These are phyloP conservation scores for Epinotia ramella DNA, from an alignment of 2,888 invertebrate species.

Conservation along the genomic window DNA sequence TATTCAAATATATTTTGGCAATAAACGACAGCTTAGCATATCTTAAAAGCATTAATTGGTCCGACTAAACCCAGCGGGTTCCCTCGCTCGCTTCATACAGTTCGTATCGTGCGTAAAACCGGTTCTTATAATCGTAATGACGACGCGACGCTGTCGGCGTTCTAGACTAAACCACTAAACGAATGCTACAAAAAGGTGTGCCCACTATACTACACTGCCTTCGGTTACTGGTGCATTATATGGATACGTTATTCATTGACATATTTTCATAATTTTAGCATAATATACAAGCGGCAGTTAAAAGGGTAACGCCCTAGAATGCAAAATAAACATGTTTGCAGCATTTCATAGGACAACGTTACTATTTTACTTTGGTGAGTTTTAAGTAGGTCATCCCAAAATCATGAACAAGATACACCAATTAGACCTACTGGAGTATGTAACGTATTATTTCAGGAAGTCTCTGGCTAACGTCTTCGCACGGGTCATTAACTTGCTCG, in stretches of 20 bases:
- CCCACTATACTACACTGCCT: slow-evolving; percentile 3
- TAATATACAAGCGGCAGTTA: background rate
- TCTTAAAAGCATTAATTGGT: slow-evolving; percentile 42
- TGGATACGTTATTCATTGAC: background rate
- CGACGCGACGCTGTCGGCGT: slow-evolving; percentile 43
- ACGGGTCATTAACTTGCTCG: slow-evolving; percentile 36
- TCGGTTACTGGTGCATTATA: slow-evolving; percentile 1
- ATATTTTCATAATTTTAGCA: background rate
- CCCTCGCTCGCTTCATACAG: slow-evolving; percentile 41
- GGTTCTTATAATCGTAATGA: slow-evolving; percentile 47
- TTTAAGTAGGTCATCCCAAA: background rate
- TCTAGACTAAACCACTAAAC: slow-evolving; percentile 42
- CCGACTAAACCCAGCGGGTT: slow-evolving; percentile 32
- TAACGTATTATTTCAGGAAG: slow-evolving; percentile 26
- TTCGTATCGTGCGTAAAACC: slow-evolving; percentile 47
- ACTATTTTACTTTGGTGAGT: background rate
- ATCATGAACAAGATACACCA: slow-evolving; percentile 9
- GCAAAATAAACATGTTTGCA: background rate
- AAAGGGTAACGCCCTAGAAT: background rate
- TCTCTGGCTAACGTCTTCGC: slow-evolving; percentile 35
- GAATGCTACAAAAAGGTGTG: slow-evolving; percentile 37
- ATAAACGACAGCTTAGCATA: slow-evolving; percentile 45
- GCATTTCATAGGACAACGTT: background rate
- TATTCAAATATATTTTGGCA: slow-evolving; percentile 40
- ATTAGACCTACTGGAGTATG: slow-evolving; percentile 6